A percentile compares a stretch with the other conserved stretches of the same genome.
phyloP scores from a whole-genome alignment of 1,140 invertebrate genomes.

The Drosophila kikkawai region DNA sequence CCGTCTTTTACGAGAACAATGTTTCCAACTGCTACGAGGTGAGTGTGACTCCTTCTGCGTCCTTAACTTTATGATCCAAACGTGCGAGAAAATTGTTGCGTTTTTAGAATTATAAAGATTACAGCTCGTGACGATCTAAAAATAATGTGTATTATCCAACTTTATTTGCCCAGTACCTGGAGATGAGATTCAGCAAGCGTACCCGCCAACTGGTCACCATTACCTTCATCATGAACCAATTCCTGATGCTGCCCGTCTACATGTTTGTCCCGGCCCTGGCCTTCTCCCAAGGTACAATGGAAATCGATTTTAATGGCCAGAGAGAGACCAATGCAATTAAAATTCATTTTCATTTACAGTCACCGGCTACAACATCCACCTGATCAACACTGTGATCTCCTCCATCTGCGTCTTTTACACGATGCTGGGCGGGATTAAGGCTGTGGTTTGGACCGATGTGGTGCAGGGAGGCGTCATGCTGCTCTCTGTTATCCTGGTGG shows the following conservation, averaged over 20 bases:
- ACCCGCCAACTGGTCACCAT: slow-evolving; percentile 88
- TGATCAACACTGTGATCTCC: slow-evolving; percentile 90
- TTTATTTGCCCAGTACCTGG: slow-evolving; percentile 88
- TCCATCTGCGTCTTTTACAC: slow-evolving; percentile 94
- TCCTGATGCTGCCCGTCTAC: slow-evolving; percentile 72
- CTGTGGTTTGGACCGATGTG: slow-evolving; percentile 95
- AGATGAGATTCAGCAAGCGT: slow-evolving; percentile 88
- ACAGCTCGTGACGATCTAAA: background rate
- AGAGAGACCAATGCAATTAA: slow-evolving; percentile 12
- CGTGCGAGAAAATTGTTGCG: background rate
- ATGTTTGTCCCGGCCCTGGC: slow-evolving; percentile 90
- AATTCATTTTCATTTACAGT: slow-evolving; percentile 86
- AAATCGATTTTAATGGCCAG: slow-evolving; percentile 44
- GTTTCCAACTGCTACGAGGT: slow-evolving; percentile 94
- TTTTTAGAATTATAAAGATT: slow-evolving; percentile 1
- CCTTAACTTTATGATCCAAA: background rate
- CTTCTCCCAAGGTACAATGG: slow-evolving; percentile 89
- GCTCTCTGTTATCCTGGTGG: slow-evolving; percentile 89
- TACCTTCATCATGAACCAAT: slow-evolving; percentile 87
- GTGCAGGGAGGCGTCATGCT: slow-evolving; percentile 93
- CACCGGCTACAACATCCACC: slow-evolving; percentile 90
- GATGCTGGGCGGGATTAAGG: slow-evolving; percentile 93
- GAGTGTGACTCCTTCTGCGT: slow-evolving; percentile 47
- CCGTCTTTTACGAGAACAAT: slow-evolving; percentile 92
- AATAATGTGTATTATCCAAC: background rate